phyloP scores from a whole-genome alignment of 1,140 invertebrate genomes.

The Macrostomum lignano region DNA sequence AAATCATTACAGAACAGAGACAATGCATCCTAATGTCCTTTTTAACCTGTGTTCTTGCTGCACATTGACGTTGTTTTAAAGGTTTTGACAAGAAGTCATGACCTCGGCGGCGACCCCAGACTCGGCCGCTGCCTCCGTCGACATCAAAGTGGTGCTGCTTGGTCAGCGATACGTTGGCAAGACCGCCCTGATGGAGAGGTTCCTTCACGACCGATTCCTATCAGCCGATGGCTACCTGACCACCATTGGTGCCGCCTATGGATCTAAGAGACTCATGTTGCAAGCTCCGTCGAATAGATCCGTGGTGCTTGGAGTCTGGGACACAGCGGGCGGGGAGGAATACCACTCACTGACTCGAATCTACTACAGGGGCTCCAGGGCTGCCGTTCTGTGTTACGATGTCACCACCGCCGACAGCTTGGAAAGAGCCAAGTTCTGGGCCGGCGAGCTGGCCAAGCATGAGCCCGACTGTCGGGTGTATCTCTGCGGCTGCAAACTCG shows the following conservation, averaged over 20 bases:
- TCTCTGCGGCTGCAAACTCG: constrained; percentile 41
- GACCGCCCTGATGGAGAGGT: constrained; percentile 34
- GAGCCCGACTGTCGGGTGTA: constrained; percentile 37
- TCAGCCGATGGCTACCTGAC: constrained; percentile 17
- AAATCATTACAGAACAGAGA: too few species aligned
- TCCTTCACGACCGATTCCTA: constrained; percentile 30
- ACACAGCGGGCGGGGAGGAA: constrained; percentile 43
- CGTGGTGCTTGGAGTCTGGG: constrained; percentile 26
- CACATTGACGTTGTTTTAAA: too few species aligned
- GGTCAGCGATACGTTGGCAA: constrained; percentile 35
- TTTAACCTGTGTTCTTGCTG: too few species aligned
- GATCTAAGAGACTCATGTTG: constrained; percentile 32
- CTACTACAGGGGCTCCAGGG: constrained; percentile 40
- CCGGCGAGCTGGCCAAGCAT: constrained; percentile 34
- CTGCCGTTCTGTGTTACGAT: constrained; percentile 43
- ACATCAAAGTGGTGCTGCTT: constrained; percentile 35
- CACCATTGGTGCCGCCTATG: constrained; percentile 42
- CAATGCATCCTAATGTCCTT: too few species aligned
- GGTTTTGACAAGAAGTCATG: too few species aligned
- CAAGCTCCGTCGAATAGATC: too few species aligned
- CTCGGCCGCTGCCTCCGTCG: constrained; percentile 20
- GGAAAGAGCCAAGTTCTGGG: constrained; percentile 36
- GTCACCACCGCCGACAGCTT: constrained; percentile 34
- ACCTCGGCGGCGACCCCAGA: too few species aligned
- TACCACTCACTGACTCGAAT: constrained; percentile 36